Conservation (phyloP, 2,797 vertebrate genomes). For the Dryobates pubescens region DNA sequence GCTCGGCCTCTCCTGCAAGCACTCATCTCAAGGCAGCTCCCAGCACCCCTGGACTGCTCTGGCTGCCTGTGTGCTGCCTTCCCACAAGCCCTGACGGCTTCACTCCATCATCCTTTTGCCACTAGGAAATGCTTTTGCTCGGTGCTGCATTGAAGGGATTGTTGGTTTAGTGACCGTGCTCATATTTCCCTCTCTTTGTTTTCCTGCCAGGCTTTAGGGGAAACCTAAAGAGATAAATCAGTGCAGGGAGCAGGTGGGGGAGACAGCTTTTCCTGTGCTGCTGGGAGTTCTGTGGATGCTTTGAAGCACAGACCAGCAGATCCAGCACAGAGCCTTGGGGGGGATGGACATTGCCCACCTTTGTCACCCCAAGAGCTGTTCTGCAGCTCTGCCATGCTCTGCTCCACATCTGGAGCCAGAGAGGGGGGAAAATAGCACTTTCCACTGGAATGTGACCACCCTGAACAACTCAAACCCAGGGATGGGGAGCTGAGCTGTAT, state of each 20-base stretch:
- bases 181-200: constrained; percentile 58
- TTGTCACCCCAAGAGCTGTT: rapidly evolving
- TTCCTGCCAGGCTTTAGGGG: constrained; percentile 49
- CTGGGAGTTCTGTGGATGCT: background rate
- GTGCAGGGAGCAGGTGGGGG: constrained; percentile 17
- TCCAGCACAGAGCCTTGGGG: background rate
- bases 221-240: constrained; percentile 47
- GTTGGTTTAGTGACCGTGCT: constrained; percentile 29
- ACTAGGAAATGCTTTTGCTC: constrained; percentile 39
- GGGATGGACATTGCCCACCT: background rate
- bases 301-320: background rate
- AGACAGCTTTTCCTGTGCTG: background rate
- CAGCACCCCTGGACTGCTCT: rapidly evolving
- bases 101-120: constrained; percentile 41
- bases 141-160: constrained; percentile 29
- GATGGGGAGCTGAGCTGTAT: rapidly evolving
- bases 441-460: too few relatives aligned
- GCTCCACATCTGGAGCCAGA: rapidly evolving
- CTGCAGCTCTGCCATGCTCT: background rate
- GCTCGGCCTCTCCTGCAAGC: background rate
- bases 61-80: background rate
- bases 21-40: background rate
- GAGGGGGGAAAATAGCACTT: too few relatives aligned
- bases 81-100: background rate
- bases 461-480: background rate